Evolutionary conservation across 2,113 vertebrate genomes (phyloP).

Genomic region (Camelus bactrianus): DNA sequence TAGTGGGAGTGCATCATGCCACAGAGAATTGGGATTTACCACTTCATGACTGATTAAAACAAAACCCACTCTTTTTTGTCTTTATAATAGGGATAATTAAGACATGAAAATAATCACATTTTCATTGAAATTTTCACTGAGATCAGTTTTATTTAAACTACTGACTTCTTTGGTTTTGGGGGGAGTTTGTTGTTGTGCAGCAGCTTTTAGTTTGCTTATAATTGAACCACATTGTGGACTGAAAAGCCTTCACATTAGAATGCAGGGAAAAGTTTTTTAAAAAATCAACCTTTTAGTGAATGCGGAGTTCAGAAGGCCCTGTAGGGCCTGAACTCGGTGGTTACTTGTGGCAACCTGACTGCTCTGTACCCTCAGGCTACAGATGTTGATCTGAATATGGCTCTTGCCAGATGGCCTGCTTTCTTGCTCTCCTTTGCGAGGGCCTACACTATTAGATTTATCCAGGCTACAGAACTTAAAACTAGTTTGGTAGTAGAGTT

Average conservation of each 20-base stretch:
- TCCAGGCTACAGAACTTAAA: background rate
- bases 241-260: background rate
- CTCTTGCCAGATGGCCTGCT: background rate
- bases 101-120: slow-evolving; percentile 25
- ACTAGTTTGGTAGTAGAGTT: background rate
- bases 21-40: background rate
- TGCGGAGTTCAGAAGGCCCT: background rate
- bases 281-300: background rate
- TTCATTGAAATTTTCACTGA: background rate
- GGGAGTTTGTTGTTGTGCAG: background rate
- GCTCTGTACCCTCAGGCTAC: background rate
- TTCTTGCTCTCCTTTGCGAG: background rate
- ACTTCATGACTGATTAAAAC: background rate
- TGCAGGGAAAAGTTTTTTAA: background rate
- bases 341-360: background rate
- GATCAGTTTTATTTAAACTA: slow-evolving; percentile 56
- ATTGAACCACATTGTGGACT: background rate
- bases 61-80: background rate
- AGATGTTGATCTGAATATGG: background rate
- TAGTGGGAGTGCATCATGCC: background rate
- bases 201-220: slow-evolving; percentile 21
- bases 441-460: background rate
- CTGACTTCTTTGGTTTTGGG: too few species aligned
- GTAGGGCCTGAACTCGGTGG: background rate
- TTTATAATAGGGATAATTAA: slow-evolving; percentile 18